Conservation (phyloP, 2,797 vertebrate genomes). For the Bovichtus variegatus region DNA sequence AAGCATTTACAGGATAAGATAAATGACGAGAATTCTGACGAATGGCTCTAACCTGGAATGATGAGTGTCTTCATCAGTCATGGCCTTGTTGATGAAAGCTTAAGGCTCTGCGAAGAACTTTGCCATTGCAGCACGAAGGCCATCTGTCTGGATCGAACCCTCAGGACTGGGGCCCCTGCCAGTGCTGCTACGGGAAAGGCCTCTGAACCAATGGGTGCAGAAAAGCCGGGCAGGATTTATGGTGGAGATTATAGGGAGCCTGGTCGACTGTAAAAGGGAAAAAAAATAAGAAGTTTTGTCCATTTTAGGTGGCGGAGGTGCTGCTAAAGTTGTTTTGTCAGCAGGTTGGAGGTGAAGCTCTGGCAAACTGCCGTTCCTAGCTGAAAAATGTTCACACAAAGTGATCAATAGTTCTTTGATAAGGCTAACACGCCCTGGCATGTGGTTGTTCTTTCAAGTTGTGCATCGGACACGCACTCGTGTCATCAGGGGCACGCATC, state of each 20-base stretch:
- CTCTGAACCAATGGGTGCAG: slow-evolving; percentile 60
- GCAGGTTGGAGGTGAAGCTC: slow-evolving; percentile 57
- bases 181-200: slow-evolving; percentile 60
- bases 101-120: slow-evolving; percentile 75
- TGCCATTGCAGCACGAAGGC: slow-evolving; percentile 67
- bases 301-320: slow-evolving; percentile 69
- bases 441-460: slow-evolving; percentile 47
- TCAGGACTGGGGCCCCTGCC: slow-evolving; percentile 71
- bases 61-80: slow-evolving; percentile 78
- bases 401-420: slow-evolving; percentile 74
- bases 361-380: slow-evolving; percentile 49
- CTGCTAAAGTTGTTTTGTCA: slow-evolving; percentile 67
- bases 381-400: slow-evolving; percentile 59
- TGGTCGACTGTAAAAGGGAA: slow-evolving; percentile 68
- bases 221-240: slow-evolving; percentile 74
- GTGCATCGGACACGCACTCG: slow-evolving; percentile 11
- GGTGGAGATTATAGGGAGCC: slow-evolving; percentile 56
- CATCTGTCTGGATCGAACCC: slow-evolving; percentile 76
- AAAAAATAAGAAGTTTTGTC: slow-evolving; percentile 71
- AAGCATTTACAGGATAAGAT: slow-evolving; percentile 46
- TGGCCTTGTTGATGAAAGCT: slow-evolving; percentile 78
- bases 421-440: slow-evolving; percentile 42
- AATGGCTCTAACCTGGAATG: slow-evolving; percentile 65
- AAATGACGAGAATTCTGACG: slow-evolving; percentile 48
- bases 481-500: slow-evolving; percentile 44